Base-by-base conservation (phyloP, 2,888 invertebrate species). In the Odontocerum albicorne region DNA sequence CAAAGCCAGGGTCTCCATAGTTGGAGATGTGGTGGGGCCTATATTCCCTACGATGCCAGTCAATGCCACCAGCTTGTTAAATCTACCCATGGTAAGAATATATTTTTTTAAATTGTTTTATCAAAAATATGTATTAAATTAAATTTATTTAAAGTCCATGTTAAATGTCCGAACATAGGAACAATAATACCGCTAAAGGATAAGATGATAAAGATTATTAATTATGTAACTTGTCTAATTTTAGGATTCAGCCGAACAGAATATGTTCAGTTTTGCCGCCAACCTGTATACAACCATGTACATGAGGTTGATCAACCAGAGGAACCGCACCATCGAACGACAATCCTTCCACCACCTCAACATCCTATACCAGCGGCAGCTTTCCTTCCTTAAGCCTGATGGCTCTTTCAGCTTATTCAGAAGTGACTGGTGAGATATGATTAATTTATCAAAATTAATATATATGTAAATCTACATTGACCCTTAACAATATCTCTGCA, bases 231-330 rank as follows among this genome's bases (percentile, higher is more conserved):
- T 21, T 55, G 1, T 33, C 31, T 47, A 19, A 36, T 56, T 62
- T 0, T 67, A 84, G 83, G 92, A 93, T 67, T 89, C 89, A 0
- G 96, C 90, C 0, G 97, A 98, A 70, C 95, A 96, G 71, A 95
- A 92, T 68, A 91, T 96, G 82, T 98, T 95, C 75, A 95, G 95
- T 63, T 96, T 98, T 73, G 96, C 96, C 0, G 92, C 91, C 12
- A 96, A 95, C 74, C 84, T 96, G 72, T 92, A 93, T 73, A 90
- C 93, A 1, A 87, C 92, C 0, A 79, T 91, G 66, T 96, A 95
- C 73, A 93, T 96, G 90, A 82, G 94, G 6, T 78, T 89, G 54
- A 91, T 94, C 49, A 93, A 94, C 72, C 94, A 95, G 67, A 80
- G 93, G 10, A 90, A 92, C 70, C 80, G 86, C 40, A 88, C 88